Evolutionary conservation across 2,113 vertebrate species (phyloP).

Genomic region (Lonchura striata): DNA sequence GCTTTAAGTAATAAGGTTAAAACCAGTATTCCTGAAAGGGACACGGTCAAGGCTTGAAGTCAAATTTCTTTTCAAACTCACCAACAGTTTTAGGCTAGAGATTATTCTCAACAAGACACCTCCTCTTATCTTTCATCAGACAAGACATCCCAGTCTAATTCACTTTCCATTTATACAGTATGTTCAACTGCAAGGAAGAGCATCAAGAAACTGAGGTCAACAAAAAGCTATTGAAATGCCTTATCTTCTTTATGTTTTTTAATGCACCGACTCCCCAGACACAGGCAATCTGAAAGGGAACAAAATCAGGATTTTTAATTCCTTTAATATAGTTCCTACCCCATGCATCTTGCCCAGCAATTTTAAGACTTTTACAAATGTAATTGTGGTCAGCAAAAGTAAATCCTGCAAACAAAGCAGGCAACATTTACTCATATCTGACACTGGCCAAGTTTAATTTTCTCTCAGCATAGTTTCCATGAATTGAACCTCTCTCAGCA

Average conservation of each 20-base stretch:
- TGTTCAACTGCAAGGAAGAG: not conserved
- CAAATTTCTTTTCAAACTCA: not conserved
- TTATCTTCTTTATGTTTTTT: not conserved
- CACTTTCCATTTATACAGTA: not conserved
- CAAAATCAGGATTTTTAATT: not conserved
- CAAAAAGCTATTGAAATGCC: not conserved
- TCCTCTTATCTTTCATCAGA: not conserved
- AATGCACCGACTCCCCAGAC: not conserved
- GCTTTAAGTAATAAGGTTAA: slow-evolving; percentile 57
- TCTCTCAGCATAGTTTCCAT: not conserved
- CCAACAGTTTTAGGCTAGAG: not conserved
- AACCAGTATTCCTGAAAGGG: slow-evolving; percentile 54
- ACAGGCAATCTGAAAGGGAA: not conserved
- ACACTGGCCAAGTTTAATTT: not conserved
- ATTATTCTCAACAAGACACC: not conserved
- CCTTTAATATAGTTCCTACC: not conserved
- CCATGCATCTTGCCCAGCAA: not conserved
- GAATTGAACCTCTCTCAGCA: not conserved
- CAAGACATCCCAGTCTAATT: not conserved
- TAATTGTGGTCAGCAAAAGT: not conserved
- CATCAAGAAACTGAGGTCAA: not conserved
- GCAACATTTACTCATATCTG: not conserved
- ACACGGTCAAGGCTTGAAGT: not conserved
- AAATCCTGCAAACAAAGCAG: not conserved
- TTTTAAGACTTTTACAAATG: not conserved